Base-by-base conservation (phyloP, 2,888 invertebrate genomes). In the Drosophila nr. perissopoda region DNA sequence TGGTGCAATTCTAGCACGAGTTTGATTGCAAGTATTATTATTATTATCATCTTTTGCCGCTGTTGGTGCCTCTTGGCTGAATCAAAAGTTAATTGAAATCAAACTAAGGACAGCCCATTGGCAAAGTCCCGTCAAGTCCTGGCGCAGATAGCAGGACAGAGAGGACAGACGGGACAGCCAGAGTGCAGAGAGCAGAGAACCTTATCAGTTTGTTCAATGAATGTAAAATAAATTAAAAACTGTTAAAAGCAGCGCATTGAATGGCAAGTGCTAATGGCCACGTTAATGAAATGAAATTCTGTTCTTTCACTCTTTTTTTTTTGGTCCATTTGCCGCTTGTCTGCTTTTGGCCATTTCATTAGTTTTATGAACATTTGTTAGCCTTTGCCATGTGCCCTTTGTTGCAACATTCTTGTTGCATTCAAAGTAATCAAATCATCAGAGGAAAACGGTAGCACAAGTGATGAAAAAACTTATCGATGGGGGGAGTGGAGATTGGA, bases 41-140 rank as follows among this genome's bases (percentile, higher is more conserved):
- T 88, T 36, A 53, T 34, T 21, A 53, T 38, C 81, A 83, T 86
- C 76, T 79, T 77, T 84, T 81, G 63, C 58, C 75, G 75, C 72
- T 78, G 67, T 48, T 53, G 57, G 33, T 57, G 72, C 56, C 72
- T 75, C 75, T 75, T 54, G 54, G 42, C 74, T 81, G 77, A 88
- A 84, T 88, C 81, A 79, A 84, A 88, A 89, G 88, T 89, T 89
- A 89, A 89, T 89, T 88, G 88, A 89, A 89, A 89, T 86, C 88
- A 89, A 89, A 88, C 83, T 89, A 88, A 89, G 83, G 88, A 63
- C 78, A 70, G 73, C 58, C 70, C 70, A 69, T 75, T 76, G 70
- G 64, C 80, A 68, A 46, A 60, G 51, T 42, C 25, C 54, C 33
- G 51, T 25, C 66, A 18, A 42, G 57, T 62, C 27, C 64, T 61